phyloP scores from a whole-genome alignment of 2,797 vertebrate species.

The Crocodylus rhombifer region DNA sequence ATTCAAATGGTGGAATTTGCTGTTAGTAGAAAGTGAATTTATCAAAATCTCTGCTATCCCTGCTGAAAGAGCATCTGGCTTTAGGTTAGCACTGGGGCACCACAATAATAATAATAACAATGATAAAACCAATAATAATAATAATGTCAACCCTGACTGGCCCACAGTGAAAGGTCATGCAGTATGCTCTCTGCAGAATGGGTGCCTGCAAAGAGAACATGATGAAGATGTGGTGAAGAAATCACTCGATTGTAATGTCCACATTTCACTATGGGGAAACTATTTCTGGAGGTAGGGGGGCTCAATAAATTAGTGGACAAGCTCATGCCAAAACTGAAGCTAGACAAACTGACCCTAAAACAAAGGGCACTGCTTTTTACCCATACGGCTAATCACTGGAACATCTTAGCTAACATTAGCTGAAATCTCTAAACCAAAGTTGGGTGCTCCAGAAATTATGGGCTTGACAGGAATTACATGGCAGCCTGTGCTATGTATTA shows the following conservation, averaged over 20 bases:
- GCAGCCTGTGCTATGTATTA: not conserved
- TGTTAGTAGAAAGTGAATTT: not conserved
- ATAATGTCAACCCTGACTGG: not conserved
- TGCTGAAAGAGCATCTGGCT: not conserved
- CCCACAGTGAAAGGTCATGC: rapidly evolving
- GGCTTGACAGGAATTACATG: not conserved
- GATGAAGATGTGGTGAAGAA: too few species aligned
- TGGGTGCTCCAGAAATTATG: not conserved
- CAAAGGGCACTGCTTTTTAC: not conserved
- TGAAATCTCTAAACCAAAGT: not conserved
- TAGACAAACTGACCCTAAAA: not conserved
- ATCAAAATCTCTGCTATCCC: not conserved
- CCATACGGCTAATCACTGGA: not conserved
- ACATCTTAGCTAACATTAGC: not conserved
- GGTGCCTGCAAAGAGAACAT: too few species aligned
- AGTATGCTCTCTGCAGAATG: not conserved
- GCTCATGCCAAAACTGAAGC: not conserved
- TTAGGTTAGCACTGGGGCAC: not conserved
- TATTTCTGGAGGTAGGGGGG: not conserved
- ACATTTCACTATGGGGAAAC: not conserved
- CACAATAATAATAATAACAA: too few species aligned
- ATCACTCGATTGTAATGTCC: not conserved
- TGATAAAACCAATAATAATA: too few species aligned
- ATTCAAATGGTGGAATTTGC: not conserved
- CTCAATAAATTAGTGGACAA: not conserved